phyloP scores from a whole-genome alignment of 2,113 vertebrate species.

The Vidua macroura region DNA sequence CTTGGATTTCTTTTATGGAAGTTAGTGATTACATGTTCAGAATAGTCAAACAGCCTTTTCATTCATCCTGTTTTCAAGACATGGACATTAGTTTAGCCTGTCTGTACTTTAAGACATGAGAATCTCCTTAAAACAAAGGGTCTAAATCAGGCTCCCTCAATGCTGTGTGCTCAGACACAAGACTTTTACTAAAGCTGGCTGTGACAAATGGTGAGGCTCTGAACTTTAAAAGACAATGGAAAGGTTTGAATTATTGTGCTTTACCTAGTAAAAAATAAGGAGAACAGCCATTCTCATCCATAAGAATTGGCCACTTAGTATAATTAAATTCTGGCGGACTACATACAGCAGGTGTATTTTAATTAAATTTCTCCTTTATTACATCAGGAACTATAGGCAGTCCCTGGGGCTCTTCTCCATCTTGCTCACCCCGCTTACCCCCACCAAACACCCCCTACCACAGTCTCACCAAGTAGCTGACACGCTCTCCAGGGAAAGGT shows the following conservation, averaged over 20 bases:
- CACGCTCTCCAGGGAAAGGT: neutral
- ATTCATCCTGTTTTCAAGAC: neutral
- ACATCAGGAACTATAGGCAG: neutral
- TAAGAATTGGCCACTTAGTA: conserved; percentile 4
- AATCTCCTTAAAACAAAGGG: neutral
- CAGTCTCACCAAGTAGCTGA: neutral
- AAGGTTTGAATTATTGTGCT: conserved; percentile 14
- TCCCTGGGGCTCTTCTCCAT: neutral
- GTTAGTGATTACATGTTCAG: neutral
- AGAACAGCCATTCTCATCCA: neutral
- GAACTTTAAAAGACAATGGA: conserved; percentile 15
- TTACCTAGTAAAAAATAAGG: neutral
- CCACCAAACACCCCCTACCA: no score
- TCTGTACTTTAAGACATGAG: neutral
- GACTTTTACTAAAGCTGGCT: neutral
- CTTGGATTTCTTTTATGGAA: neutral
- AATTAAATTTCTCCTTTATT: conserved; percentile 54
- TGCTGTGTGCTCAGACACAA: neutral
- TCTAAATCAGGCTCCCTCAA: neutral
- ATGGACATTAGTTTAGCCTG: neutral
- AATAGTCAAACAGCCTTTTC: neutral
- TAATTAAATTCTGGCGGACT: conserved; percentile 13
- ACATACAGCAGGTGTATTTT: conserved; percentile 26
- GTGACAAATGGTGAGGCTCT: neutral
- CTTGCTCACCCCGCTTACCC: fast-evolving